phyloP scores from a whole-genome alignment of 2,888 invertebrate genomes.

The Trissonchulus latispiculum region DNA sequence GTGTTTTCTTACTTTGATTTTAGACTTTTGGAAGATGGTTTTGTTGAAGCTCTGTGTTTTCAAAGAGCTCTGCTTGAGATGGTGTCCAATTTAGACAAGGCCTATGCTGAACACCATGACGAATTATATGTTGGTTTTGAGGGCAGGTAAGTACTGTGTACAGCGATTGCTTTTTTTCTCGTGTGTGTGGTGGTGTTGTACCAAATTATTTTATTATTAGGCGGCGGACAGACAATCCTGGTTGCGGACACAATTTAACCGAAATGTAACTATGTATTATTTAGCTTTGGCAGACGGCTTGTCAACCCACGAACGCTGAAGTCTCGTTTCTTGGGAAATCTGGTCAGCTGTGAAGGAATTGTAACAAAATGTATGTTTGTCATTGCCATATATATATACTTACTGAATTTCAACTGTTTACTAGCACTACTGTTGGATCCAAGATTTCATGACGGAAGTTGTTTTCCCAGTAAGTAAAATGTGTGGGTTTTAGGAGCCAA shows the following conservation, averaged over 20 bases:
- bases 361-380: conserved; percentile 67
- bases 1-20: too few species aligned
- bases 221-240: too few species aligned
- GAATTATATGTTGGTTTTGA: conserved; percentile 89
- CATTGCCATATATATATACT: too few species aligned
- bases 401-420: too few species aligned
- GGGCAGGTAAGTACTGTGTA: conserved; percentile 57
- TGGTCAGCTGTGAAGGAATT: conserved; percentile 95
- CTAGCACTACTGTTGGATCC: too few species aligned
- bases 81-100: conserved; percentile 67
- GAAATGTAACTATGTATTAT: too few species aligned
- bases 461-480: too few species aligned
- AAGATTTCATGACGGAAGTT: too few species aligned
- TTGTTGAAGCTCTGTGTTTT: conserved; percentile 83
- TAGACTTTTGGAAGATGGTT: too few species aligned
- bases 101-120: conserved; percentile 64
- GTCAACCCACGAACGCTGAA: conserved; percentile 86
- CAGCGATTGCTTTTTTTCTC: conserved; percentile 19
- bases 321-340: conserved; percentile 72
- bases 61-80: conserved; percentile 82
- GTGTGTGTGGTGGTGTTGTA: conserved; percentile 3
- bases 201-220: too few species aligned
- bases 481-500: too few species aligned
- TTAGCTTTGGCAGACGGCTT: conserved; percentile 84
- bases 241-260: too few species aligned